Conservation (phyloP, 2,113 vertebrate species). For the Lonchura striata region DNA sequence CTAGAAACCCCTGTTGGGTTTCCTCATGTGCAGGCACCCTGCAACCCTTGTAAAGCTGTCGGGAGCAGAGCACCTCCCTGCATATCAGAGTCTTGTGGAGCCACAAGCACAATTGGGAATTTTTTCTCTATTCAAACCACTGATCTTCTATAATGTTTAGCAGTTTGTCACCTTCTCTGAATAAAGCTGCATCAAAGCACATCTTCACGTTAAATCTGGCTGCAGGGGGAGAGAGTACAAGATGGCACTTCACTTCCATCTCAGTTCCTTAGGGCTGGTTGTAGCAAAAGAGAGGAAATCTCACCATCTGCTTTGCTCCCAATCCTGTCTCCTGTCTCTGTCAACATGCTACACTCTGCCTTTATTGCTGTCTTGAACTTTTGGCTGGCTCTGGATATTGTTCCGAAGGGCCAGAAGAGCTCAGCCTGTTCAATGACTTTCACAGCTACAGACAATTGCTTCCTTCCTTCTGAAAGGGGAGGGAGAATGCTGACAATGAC, state of each 20-base stretch:
- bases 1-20: not conserved
- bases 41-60: not conserved
- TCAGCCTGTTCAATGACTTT: not conserved
- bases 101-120: not conserved
- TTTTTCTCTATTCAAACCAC: not conserved
- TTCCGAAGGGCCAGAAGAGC: not conserved
- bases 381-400: not conserved
- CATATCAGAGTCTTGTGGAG: not conserved
- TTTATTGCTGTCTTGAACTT: not conserved
- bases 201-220: not conserved
- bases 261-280: not conserved
- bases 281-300: not conserved
- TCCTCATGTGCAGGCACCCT: not conserved
- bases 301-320: not conserved
- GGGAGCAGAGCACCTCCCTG: not conserved
- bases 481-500: not conserved
- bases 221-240: not conserved
- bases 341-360: not conserved
- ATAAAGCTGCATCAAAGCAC: not conserved
- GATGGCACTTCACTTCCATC: not conserved
- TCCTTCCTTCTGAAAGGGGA: not conserved
- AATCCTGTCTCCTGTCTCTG: not conserved
- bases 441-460: not conserved
- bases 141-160: not conserved
- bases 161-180: not conserved